Evolutionary conservation across 2,113 vertebrate species (phyloP).

Genomic region (Callithrix jacchus): DNA sequence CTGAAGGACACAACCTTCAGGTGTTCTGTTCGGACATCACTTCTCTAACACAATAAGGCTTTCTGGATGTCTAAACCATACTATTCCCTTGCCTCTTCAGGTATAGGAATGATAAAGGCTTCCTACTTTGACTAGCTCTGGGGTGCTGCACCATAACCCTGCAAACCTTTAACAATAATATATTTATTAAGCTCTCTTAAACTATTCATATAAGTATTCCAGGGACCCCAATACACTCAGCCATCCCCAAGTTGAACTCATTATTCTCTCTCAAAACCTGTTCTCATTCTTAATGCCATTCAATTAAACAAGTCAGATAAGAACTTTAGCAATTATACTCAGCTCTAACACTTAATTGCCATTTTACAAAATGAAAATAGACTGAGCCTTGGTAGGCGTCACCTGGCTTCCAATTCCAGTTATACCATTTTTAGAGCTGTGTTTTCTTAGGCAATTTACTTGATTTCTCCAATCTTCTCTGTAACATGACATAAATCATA

Average conservation of each 20-base stretch:
- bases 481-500: not conserved
- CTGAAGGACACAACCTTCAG: not conserved
- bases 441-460: conserved; percentile 26
- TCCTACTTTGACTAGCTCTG: not conserved
- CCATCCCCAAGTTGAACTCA: not conserved
- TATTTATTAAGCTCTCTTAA: not conserved
- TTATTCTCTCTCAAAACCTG: not conserved
- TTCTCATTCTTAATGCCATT: conserved; percentile 13
- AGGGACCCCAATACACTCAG: not conserved
- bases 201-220: not conserved
- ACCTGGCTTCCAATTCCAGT: not conserved
- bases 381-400: not conserved
- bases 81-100: not conserved
- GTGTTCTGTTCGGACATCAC: not conserved
- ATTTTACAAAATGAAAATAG: conserved; percentile 11
- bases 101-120: not conserved
- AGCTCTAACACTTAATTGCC: not conserved
- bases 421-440: not conserved
- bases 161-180: not conserved
- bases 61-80: not conserved
- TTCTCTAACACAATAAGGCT: not conserved
- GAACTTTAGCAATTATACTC: not conserved
- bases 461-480: conserved; percentile 37
- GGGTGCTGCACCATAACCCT: not conserved
- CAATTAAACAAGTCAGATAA: conserved; percentile 23